Evolutionary conservation across 2,888 invertebrate species (phyloP), one percentile per base, ranked within the genome.

Genomic region (Agrotis exclamationis): DNA sequence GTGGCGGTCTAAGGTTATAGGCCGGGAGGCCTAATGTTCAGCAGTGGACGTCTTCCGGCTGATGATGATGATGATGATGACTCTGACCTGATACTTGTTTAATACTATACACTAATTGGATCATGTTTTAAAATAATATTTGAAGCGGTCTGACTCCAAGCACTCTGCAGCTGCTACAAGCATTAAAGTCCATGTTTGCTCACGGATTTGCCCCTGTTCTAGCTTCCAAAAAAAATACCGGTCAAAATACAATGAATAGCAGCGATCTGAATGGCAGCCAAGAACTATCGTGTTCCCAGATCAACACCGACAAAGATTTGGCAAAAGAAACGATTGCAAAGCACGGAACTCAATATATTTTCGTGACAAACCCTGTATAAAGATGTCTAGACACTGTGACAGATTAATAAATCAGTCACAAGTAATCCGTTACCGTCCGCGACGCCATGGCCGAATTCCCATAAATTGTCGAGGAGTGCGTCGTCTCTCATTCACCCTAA

Each of bases 381-480:
- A 69, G 67, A 47, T 45, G 70, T 74, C 70, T 66, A 74, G 79
- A 76, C 76, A 51, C 53, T 20, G 70, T 69, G 75, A 76, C 70
- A 67, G 63, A 58, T 70, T 66, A 57, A 82, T 83, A 79, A 82
- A 83, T 82, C 82, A 76, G 50, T 76, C 58, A 58, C 70, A 47
- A 67, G 58, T 68, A 76, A 60, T 69, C 76, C 64, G 59, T 56
- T 50, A 65, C 50, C 57, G 51, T 64, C 57, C 50, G 51, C 62
- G 70, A 51, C 54, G 67, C 60, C 58, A 76, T 73, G 63, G 39
- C 65, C 66, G 63, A 83, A 63, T 33, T 57, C 64, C 57, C 53
- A 81, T 76, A 81, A 79, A 83, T 81, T 66, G 54, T 70, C 24
- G 22, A 33, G 66, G 70, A 62, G 74, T 60, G 63, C 64, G 62